Evolutionary conservation across 2,888 invertebrate species (phyloP).

Genomic region (Trachelus iudaicus): DNA sequence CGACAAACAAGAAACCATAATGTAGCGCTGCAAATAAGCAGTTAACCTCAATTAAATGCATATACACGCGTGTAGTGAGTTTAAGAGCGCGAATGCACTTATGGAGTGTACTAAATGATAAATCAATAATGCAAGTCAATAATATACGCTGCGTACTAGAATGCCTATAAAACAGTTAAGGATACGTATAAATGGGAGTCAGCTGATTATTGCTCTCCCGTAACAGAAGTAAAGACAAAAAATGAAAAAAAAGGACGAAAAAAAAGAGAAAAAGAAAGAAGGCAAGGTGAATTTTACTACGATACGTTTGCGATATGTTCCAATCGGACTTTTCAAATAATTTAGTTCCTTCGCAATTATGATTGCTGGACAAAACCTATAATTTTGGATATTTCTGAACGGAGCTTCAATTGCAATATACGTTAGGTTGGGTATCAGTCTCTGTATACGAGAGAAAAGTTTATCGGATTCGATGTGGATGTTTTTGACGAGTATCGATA

Average conservation of each 20-base stretch:
- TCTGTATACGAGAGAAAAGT: background rate
- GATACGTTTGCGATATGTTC: background rate
- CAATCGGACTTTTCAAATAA: background rate
- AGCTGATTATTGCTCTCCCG: background rate
- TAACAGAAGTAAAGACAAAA: background rate
- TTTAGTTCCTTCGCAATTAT: background rate
- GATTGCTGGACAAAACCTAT: background rate
- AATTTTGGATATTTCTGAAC: background rate
- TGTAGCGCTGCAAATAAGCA: slow-evolving; percentile 49
- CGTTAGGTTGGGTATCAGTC: background rate
- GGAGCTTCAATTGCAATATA: background rate
- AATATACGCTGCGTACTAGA: slow-evolving; percentile 34
- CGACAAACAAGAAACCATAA: slow-evolving; percentile 32
- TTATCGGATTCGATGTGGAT: background rate
- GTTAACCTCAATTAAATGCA: slow-evolving; percentile 56
- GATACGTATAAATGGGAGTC: slow-evolving; percentile 15
- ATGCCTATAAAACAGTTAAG: slow-evolving; percentile 13
- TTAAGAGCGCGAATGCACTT: slow-evolving; percentile 25
- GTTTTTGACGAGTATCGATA: background rate
- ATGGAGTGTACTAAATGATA: slow-evolving; percentile 44
- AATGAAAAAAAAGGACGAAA: no score
- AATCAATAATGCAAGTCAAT: slow-evolving; percentile 53
- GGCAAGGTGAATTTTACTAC: background rate
- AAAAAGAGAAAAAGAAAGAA: background rate
- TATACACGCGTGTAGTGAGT: slow-evolving; percentile 25